These are phyloP conservation scores for Onychomys torridus DNA, from an alignment of 2,797 vertebrate genomes.

Conservation along the genomic window DNA sequence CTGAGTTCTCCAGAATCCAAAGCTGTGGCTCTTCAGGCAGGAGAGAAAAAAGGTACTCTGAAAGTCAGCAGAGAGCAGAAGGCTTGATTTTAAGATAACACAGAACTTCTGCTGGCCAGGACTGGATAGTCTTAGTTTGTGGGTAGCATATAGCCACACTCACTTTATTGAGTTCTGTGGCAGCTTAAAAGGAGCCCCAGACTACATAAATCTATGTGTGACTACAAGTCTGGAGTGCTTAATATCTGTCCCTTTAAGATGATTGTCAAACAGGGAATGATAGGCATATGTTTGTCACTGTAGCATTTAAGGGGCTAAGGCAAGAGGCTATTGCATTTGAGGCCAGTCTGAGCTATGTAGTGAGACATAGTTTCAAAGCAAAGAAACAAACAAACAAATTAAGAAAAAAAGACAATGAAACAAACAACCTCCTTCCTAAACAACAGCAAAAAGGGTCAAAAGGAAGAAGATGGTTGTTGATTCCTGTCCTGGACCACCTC, in stretches of 20 bases:
- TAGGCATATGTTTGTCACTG: too few species aligned
- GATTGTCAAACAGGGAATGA: not conserved
- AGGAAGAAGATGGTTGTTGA: too few species aligned
- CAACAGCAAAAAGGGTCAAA: not conserved
- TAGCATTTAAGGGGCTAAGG: not conserved
- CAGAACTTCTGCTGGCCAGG: not conserved
- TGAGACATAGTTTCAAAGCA: not conserved
- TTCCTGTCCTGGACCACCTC: not conserved
- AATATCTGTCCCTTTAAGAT: slow-evolving; percentile 10
- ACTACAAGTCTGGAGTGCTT: not conserved
- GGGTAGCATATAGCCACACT: not conserved
- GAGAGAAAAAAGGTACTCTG: not conserved
- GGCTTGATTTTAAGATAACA: not conserved
- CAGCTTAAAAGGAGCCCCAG: not conserved
- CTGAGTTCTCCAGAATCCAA: not conserved
- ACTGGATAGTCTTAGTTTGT: not conserved
- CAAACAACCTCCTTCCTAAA: not conserved
- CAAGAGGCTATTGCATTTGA: not conserved
- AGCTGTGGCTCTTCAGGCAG: not conserved
- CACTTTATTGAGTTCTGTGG: not conserved
- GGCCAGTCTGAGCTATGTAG: not conserved
- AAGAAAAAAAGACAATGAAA: not conserved
- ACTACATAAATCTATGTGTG: not conserved
- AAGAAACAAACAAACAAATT: not conserved
- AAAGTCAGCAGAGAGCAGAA: not conserved